phyloP scores from a whole-genome alignment of 2,113 vertebrate genomes.

The Clarias magur region DNA sequence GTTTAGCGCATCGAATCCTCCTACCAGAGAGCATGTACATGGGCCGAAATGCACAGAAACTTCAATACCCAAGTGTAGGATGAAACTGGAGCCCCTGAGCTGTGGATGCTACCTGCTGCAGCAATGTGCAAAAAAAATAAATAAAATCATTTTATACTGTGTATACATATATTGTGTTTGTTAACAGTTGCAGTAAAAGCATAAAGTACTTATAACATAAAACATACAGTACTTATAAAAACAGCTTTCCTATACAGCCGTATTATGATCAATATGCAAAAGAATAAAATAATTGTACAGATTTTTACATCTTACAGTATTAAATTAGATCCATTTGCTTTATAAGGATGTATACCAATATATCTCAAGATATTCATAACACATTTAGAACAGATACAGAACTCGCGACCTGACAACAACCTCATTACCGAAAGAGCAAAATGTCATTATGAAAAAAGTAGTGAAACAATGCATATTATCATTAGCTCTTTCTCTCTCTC shows the following conservation, averaged over 20 bases:
- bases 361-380: background rate
- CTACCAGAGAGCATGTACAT: background rate
- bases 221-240: background rate
- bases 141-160: background rate
- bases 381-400: constrained; percentile 10
- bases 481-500: constrained; percentile 1
- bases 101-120: background rate
- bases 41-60: background rate
- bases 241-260: background rate
- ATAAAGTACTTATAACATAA: background rate
- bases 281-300: background rate
- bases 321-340: background rate
- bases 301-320: background rate
- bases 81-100: background rate
- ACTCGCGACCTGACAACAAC: constrained; percentile 23
- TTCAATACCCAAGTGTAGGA: background rate
- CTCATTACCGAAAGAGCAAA: constrained; percentile 39
- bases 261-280: background rate
- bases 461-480: constrained; percentile 23
- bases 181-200: background rate
- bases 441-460: constrained; percentile 26
- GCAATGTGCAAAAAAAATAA: background rate
- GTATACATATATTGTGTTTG: background rate
- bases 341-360: background rate
- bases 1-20: background rate